Percentiles rank a stretch among this genome's conserved stretches.
Evolutionary conservation across 2,113 vertebrate species (phyloP).

Genomic region (Dromiciops gliroides): DNA sequence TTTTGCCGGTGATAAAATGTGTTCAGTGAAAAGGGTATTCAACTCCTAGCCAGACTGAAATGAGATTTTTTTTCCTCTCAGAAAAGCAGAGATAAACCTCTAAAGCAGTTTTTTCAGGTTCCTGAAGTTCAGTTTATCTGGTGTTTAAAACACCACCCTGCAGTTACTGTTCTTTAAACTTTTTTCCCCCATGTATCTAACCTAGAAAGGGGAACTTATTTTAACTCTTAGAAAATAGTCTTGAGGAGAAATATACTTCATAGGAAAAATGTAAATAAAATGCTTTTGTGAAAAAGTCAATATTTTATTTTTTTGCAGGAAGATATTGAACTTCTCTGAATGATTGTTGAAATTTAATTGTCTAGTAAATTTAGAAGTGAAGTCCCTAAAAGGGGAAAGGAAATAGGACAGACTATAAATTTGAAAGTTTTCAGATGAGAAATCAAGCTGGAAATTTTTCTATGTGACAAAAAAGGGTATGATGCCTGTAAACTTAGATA

Average conservation of each 20-base stretch:
- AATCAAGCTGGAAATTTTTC: neutral
- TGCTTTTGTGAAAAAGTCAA: neutral
- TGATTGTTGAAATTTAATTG: neutral
- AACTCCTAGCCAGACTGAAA: neutral
- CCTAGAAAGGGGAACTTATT: neutral
- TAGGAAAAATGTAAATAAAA: neutral
- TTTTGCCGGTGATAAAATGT: neutral
- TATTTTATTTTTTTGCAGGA: neutral
- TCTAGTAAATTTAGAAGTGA: neutral
- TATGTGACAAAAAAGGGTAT: neutral
- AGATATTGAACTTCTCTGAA: neutral
- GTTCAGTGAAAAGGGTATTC: neutral
- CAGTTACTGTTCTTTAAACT: neutral
- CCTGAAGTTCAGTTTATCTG: neutral
- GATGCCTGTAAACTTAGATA: neutral
- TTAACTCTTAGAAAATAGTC: neutral
- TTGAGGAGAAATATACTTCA: neutral
- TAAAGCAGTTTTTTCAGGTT: neutral
- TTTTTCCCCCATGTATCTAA: neutral
- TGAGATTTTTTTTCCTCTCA: neutral
- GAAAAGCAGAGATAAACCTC: neutral
- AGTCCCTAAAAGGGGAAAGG: neutral
- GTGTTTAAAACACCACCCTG: neutral
- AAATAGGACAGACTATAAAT: neutral
- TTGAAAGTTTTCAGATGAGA: neutral